Base-by-base conservation (phyloP, 2,113 vertebrate species). In the Nesospiza acunhae region DNA sequence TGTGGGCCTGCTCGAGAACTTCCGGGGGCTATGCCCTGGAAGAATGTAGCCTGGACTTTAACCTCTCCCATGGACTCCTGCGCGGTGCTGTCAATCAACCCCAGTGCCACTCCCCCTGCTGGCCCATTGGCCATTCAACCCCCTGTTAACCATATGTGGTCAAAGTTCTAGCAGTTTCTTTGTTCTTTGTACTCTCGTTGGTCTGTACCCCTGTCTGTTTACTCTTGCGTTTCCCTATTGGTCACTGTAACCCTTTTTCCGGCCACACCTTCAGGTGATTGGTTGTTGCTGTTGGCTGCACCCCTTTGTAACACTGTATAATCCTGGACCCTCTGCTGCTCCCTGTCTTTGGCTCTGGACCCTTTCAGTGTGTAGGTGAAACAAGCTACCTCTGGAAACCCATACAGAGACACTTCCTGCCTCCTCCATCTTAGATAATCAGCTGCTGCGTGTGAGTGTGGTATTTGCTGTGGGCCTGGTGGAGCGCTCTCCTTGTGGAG, bases 361-460 rank as follows among this genome's bases (percentile, higher is more conserved):
- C 2, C 1, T 56, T 56, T 56, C 9, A 9, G 6, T n/a, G 13
- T 22, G 5, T 33, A 2, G 55, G 31, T 6, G 20, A 7, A 15
- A 10, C 8, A n/a, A n/a, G 9, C 6, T 14, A 15, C 31, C 6
- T 1, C 20, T 22, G 20, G 31, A 56, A n/a, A 21, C 6, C 13
- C 22, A 15, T 22, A 22, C 20, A 14, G 21, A 33, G 31, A 22
- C 20, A 31, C 31, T 33, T 33, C 19, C 55, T 56, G 31, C 6
- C 31, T n/a, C 31, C 8, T 2, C 55, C 4, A 6, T 56, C 20
- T 22, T 10, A 13, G 31, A 22, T 10, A n/a, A n/a, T 33, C 13
- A 10, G 13, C 31, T n/a, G 20, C 33, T 56, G 31, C 20, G 2
- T 56, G 31, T 22, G 20, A 22, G 31, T n/a, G 31, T 22, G 55